A percentile compares a stretch with the other conserved stretches of the same genome.
These are phyloP conservation scores for Tachycineta bicolor DNA, from an alignment of 2,113 vertebrate species.

Conservation along the genomic window DNA sequence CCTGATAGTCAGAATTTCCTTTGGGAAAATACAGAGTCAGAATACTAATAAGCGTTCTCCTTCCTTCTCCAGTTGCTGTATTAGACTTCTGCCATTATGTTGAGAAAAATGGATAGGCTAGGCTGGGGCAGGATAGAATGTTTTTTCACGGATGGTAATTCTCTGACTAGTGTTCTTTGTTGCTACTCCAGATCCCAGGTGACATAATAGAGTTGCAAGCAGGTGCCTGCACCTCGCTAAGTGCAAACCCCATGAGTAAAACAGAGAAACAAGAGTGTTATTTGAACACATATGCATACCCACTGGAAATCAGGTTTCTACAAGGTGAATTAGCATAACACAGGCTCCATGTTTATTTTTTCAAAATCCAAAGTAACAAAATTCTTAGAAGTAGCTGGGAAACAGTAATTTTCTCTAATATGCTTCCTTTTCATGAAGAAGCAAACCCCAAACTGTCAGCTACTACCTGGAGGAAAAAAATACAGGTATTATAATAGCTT, in stretches of 20 bases:
- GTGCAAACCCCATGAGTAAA: neutral
- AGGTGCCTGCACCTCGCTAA: neutral
- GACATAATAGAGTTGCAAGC: neutral
- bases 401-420: neutral
- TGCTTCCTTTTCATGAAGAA: neutral
- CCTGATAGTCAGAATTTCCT: neutral
- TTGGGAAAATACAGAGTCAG: neutral
- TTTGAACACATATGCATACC: neutral
- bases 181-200: neutral
- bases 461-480: neutral
- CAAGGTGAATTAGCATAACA: neutral
- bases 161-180: neutral
- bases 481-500: neutral
- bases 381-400: neutral
- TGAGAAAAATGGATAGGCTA: neutral
- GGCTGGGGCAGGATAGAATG: neutral
- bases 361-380: neutral
- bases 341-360: neutral
- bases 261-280: neutral
- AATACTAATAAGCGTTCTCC: neutral
- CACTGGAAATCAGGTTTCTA: neutral
- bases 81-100: neutral
- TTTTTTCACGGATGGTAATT: neutral
- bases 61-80: neutral
- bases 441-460: neutral